Conservation (phyloP, 2,797 vertebrate species). For the Coreius guichenoti region DNA sequence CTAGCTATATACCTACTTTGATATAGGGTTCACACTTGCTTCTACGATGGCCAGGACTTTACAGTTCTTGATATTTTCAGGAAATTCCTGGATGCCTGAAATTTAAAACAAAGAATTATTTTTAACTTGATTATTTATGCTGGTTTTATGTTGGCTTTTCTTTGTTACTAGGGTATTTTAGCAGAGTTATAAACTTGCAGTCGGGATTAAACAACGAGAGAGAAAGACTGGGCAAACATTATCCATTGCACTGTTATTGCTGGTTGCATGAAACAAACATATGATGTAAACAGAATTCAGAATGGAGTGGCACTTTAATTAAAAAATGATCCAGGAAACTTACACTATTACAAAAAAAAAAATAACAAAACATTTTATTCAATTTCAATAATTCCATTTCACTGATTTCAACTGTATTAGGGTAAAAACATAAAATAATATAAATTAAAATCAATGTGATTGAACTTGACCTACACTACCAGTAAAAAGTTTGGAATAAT, state of each 20-base stretch:
- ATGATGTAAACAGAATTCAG: background rate
- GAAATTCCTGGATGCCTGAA: conserved; percentile 98
- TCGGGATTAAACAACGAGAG: background rate
- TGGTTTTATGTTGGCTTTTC: background rate
- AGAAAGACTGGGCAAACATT: background rate
- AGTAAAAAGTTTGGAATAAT: background rate
- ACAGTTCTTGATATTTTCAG: conserved; percentile 99
- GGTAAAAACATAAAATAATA: background rate
- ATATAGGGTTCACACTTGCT: conserved; percentile 98
- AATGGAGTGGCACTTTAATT: background rate
- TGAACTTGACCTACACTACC: background rate
- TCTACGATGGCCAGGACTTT: conserved; percentile 93
- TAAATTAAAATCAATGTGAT: background rate
- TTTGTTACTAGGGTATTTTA: background rate
- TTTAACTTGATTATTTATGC: background rate
- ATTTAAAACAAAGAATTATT: background rate
- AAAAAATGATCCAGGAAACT: background rate
- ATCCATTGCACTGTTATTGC: background rate
- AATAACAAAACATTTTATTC: background rate
- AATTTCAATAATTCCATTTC: background rate
- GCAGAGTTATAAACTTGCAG: no score
- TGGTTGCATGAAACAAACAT: background rate
- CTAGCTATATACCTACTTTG: conserved; percentile 86
- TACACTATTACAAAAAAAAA: background rate
- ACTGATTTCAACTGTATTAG: background rate